Evolutionary conservation across 2,113 vertebrate species (phyloP).

Genomic region (Catharus bicknelli): DNA sequence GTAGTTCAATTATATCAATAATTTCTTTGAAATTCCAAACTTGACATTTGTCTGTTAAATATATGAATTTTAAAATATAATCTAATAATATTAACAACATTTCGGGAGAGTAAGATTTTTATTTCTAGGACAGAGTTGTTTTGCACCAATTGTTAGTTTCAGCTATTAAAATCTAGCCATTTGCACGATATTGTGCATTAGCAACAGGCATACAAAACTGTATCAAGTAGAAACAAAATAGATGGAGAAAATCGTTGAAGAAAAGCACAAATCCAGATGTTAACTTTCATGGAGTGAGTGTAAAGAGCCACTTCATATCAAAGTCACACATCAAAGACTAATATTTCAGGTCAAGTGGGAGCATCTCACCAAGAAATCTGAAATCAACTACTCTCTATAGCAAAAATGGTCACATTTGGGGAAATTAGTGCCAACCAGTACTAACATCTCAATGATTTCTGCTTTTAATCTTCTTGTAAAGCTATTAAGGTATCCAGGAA

Average conservation of each 20-base stretch:
- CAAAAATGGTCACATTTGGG: neutral
- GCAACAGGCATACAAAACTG: neutral
- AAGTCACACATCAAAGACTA: neutral
- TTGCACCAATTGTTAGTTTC: neutral
- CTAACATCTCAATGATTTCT: neutral
- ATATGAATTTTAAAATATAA: neutral
- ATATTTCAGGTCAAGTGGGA: slow-evolving; percentile 1
- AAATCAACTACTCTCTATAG: neutral
- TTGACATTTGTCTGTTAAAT: neutral
- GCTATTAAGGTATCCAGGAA: neutral
- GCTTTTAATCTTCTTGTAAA: slow-evolving; percentile 22
- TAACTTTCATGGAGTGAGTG: neutral
- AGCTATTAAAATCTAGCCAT: neutral
- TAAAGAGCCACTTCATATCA: neutral
- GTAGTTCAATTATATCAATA: neutral
- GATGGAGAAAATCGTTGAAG: neutral
- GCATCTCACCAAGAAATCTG: neutral
- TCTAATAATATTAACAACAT: neutral
- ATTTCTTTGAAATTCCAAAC: neutral
- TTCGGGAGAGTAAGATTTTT: neutral
- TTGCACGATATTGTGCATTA: neutral
- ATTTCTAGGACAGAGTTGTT: neutral
- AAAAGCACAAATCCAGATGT: neutral
- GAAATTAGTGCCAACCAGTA: neutral
- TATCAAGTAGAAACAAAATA: neutral